Evolutionary conservation across 2,888 invertebrate genomes (phyloP).

Genomic region (Campoplex capitator): DNA sequence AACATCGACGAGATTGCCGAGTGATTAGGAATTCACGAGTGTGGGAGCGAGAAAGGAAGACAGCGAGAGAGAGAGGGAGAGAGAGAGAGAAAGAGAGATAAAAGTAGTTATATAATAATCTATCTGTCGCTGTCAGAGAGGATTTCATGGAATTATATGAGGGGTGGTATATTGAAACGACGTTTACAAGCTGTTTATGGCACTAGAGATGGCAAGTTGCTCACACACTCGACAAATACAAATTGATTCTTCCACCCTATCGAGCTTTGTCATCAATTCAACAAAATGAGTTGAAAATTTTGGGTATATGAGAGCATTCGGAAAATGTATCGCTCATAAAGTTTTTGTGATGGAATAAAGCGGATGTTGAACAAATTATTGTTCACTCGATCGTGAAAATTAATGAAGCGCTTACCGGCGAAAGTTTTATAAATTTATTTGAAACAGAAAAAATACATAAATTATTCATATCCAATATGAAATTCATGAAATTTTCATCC

Average conservation of each 20-base stretch:
- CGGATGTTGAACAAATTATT: too few species aligned
- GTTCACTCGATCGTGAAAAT: background rate
- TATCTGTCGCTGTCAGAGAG: constrained; percentile 18
- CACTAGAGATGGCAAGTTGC: background rate
- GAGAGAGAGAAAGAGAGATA: background rate
- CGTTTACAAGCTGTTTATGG: background rate
- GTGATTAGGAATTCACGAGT: constrained; percentile 64
- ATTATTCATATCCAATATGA: too few species aligned
- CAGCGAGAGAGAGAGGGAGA: background rate
- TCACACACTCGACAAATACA: background rate
- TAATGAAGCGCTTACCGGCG: background rate
- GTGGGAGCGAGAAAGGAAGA: constrained; percentile 24
- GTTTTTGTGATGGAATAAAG: too few species aligned
- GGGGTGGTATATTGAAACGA: background rate
- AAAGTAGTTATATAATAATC: constrained; percentile 17
- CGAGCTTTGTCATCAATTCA: background rate
- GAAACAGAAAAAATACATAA: too few species aligned
- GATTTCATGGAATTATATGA: background rate
- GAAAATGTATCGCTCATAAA: background rate
- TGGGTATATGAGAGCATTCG: background rate
- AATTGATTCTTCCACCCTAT: background rate
- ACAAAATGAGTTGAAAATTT: background rate
- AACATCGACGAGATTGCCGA: constrained; percentile 54
- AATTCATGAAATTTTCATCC: too few species aligned
- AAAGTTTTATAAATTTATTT: too few species aligned